Base-by-base conservation (phyloP, 2,797 vertebrate species). In the Esox lucius region DNA sequence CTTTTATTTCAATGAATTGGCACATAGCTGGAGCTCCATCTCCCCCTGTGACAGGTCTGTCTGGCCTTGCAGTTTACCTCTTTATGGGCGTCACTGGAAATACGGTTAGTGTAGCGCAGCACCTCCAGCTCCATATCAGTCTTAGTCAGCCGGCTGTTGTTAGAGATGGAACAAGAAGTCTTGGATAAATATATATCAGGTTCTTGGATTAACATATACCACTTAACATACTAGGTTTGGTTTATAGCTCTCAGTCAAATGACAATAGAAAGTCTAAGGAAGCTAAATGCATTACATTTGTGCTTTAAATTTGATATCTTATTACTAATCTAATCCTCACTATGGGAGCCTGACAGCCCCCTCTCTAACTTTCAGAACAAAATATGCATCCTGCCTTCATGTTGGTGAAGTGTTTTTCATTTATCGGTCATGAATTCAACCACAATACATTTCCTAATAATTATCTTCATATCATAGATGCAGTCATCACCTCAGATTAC, bases 111-210 rank as follows among this genome's bases (percentile, higher is more conserved):
- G 88, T 98, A 98, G 70, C 98, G 96, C 81, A 99, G 86, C 75
- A 99, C 95, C 90, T 99, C 97, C 88, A 99, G 87, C 88, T 99
- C 98, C 97, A 98, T 97, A 84, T 99, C 96, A 0, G 96, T 98
- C 92, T 99, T 99, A 80, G 92, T 81, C 74, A 99, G 94, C 59
- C 96, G 96, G 87, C 98, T 98, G 85, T 11, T 80, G 86, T 72
- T 85, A 74, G 73, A 78, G 79, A 86, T 78, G 9, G 71, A 28
- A 72, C 56, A 70, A 64, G 39, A 68, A 42, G 26, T 72, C 56
- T 24, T 59, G 2, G 51, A 56, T 56, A 17, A 56, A 39, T 39
- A n/a, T 56, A 22, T n/a, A 9, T 17, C 49, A 53, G 49, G 16
- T 7, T 72, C 56, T 24, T 24, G 2, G 51, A 56, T 56, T 2